Conservation (phyloP, 2,113 vertebrate genomes). For the Phylloscopus trochilus region DNA sequence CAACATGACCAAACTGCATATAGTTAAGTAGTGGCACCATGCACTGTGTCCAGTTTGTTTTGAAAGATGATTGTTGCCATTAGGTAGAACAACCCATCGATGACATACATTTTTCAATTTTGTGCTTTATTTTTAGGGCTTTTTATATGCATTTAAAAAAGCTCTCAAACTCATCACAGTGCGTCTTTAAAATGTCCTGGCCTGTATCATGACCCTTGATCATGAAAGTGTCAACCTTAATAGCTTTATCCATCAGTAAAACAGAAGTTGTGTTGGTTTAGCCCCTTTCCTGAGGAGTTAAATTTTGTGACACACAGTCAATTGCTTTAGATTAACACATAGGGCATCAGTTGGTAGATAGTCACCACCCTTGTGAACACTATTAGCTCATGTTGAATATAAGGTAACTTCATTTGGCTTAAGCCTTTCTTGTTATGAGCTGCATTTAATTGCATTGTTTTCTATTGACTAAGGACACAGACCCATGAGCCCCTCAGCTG, state of each 20-base stretch:
- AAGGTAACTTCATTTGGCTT: background rate
- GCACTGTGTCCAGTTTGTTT: background rate
- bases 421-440: background rate
- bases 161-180: background rate
- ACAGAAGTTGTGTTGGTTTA: background rate
- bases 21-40: background rate
- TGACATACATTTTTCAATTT: background rate
- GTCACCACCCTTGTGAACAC: background rate
- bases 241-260: background rate
- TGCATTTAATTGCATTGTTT: background rate
- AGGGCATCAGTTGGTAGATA: background rate
- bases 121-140: background rate
- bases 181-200: background rate
- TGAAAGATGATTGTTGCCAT: background rate
- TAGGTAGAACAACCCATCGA: background rate
- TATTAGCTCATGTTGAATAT: background rate
- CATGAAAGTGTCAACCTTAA: background rate
- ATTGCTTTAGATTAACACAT: background rate
- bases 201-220: background rate
- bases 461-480: background rate
- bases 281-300: background rate
- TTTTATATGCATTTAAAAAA: background rate
- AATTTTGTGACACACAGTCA: background rate
- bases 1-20: background rate
- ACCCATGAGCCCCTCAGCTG: background rate